A percentile compares a stretch with the other conserved stretches of the same genome.
Conservation (phyloP, 2,888 invertebrate species). For the Luffia ferchaultella region DNA sequence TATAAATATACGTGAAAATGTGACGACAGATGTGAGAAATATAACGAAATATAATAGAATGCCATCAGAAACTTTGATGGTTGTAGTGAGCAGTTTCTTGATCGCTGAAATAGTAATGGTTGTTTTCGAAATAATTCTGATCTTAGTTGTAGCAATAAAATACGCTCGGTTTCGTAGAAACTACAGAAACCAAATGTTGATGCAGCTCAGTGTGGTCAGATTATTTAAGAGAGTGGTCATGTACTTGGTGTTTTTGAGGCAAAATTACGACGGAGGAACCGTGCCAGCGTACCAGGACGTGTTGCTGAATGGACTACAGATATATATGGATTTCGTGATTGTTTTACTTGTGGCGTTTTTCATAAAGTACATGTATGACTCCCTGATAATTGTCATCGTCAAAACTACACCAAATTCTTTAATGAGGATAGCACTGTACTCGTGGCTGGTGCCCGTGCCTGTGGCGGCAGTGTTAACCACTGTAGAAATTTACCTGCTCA, state of each 20-base stretch:
- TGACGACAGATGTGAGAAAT: no score
- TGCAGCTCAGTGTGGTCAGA: conserved; percentile 44
- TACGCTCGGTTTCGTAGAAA: conserved; percentile 24
- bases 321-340: conserved; percentile 47
- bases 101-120: background rate
- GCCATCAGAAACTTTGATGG: no score
- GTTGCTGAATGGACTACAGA: conserved; percentile 26
- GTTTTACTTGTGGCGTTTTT: conserved; percentile 45
- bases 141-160: background rate
- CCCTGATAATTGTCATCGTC: conserved; percentile 43
- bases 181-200: conserved; percentile 53
- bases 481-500: conserved; percentile 21
- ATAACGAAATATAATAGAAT: no score
- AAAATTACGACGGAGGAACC: conserved; percentile 20
- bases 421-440: conserved; percentile 30
- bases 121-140: background rate
- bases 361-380: conserved; percentile 53
- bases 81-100: background rate
- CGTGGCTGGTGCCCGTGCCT: conserved; percentile 43
- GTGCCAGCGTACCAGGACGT: conserved; percentile 16
- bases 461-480: conserved; percentile 29
- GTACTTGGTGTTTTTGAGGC: conserved; percentile 24
- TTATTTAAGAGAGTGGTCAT: conserved; percentile 40
- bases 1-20: no score
- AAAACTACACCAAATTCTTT: conserved; percentile 38